A percentile compares a stretch with the other conserved stretches of the same genome.
phyloP scores from a whole-genome alignment of 2,888 invertebrate species.

The Leucoma salicis region DNA sequence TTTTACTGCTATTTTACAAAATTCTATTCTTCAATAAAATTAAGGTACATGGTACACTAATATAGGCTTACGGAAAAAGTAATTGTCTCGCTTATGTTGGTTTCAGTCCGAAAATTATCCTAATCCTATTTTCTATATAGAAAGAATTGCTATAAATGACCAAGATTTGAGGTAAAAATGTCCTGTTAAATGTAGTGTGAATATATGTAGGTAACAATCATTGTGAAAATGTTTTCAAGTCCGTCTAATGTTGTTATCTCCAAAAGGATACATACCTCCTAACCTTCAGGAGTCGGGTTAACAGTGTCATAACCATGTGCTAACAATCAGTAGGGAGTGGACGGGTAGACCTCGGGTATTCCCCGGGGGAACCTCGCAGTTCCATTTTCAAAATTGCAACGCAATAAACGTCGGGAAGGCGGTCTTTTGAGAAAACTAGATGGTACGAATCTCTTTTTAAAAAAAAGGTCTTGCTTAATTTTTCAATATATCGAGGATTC shows the following conservation, averaged over 20 bases:
- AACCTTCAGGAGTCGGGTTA: slow-evolving; percentile 53
- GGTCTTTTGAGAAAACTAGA: slow-evolving; percentile 38
- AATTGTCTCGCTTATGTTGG: no score
- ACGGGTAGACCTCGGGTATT: slow-evolving; percentile 32
- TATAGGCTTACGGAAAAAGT: no score
- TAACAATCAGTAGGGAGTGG: slow-evolving; percentile 58
- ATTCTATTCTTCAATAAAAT: no score
- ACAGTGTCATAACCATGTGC: slow-evolving; percentile 51
- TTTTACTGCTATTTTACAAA: no score
- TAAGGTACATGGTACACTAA: no score
- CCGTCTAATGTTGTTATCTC: slow-evolving; percentile 17
- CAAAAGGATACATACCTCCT: slow-evolving; percentile 29
- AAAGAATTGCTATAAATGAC: no score
- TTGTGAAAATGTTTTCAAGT: slow-evolving; percentile 3
- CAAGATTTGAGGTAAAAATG: no score
- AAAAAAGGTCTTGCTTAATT: no score
- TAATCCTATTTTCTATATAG: no score
- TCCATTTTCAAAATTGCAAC: slow-evolving; percentile 68
- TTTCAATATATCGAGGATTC: no score
- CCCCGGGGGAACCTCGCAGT: slow-evolving; percentile 41
- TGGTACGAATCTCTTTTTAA: slow-evolving; percentile 28
- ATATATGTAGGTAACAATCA: neutral
- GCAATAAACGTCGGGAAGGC: slow-evolving; percentile 43
- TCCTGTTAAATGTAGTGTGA: no score
- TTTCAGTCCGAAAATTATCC: no score